Percentiles rank a stretch among this genome's conserved stretches.
These are phyloP conservation scores for Oreocharis arfaki DNA, from an alignment of 2,113 vertebrate species.

Conservation along the genomic window DNA sequence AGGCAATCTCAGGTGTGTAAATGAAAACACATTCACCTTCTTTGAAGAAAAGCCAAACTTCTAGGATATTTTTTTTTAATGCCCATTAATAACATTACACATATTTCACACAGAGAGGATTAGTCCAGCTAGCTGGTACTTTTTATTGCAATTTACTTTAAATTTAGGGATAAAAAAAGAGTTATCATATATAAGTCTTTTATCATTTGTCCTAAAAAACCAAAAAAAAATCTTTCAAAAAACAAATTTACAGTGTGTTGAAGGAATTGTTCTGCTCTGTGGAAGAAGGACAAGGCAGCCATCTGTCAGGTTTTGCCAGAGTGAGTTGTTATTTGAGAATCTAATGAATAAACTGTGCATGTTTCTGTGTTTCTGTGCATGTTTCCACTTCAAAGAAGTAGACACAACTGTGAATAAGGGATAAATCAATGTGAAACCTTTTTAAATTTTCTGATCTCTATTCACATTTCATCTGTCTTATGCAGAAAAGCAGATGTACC, in stretches of 20 bases:
- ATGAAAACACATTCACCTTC: background rate
- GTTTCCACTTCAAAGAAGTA: constrained; percentile 15
- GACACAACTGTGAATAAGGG: background rate
- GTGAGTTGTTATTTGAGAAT: background rate
- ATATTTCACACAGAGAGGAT: background rate
- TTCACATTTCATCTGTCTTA: background rate
- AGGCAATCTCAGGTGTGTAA: background rate
- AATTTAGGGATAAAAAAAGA: background rate
- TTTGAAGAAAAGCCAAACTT: background rate
- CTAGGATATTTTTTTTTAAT: background rate
- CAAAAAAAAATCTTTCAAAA: background rate
- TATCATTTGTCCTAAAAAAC: background rate
- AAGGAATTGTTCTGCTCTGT: background rate
- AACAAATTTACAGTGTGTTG: background rate
- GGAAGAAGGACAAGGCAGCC: background rate
- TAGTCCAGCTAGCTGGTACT: background rate
- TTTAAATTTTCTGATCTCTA: background rate
- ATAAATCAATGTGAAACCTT: background rate
- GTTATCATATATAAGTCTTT: background rate
- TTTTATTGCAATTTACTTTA: background rate
- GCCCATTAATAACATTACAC: background rate
- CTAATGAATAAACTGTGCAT: background rate
- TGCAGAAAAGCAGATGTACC: background rate
- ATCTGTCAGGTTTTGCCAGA: background rate
- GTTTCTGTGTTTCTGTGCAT: background rate